Evolutionary conservation across 2,113 vertebrate genomes (phyloP).

Genomic region (Accipiter virgatus): DNA sequence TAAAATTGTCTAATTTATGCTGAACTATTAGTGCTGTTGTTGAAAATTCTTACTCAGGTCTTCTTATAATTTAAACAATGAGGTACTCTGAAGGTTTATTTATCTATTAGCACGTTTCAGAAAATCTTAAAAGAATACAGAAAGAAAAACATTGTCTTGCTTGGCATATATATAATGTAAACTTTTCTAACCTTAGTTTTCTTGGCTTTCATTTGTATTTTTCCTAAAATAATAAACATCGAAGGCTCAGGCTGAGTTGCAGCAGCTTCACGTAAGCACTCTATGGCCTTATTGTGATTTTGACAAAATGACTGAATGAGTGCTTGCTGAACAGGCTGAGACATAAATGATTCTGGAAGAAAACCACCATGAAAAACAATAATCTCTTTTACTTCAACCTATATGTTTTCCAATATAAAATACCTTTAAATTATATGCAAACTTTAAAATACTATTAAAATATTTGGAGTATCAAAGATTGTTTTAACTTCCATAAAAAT

Average conservation of each 20-base stretch:
- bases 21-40: background rate
- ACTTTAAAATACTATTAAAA: background rate
- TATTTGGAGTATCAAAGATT: background rate
- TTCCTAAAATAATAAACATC: constrained; percentile 70
- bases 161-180: background rate
- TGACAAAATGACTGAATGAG: constrained; percentile 77
- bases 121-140: background rate
- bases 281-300: constrained; percentile 73
- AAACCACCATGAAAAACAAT: background rate
- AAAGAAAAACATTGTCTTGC: background rate
- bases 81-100: background rate
- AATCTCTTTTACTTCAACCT: background rate
- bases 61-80: background rate
- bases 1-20: background rate
- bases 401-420: background rate
- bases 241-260: constrained; percentile 19
- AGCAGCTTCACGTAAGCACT: constrained; percentile 43
- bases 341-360: constrained; percentile 60
- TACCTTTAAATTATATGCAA: background rate
- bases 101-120: background rate
- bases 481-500: background rate
- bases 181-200: constrained; percentile 67
- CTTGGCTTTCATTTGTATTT: constrained; percentile 77
- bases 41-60: background rate
- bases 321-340: constrained; percentile 71